Base-by-base conservation (phyloP, 1,140 invertebrate species). In the Stenopsyche tienmushanensis region DNA sequence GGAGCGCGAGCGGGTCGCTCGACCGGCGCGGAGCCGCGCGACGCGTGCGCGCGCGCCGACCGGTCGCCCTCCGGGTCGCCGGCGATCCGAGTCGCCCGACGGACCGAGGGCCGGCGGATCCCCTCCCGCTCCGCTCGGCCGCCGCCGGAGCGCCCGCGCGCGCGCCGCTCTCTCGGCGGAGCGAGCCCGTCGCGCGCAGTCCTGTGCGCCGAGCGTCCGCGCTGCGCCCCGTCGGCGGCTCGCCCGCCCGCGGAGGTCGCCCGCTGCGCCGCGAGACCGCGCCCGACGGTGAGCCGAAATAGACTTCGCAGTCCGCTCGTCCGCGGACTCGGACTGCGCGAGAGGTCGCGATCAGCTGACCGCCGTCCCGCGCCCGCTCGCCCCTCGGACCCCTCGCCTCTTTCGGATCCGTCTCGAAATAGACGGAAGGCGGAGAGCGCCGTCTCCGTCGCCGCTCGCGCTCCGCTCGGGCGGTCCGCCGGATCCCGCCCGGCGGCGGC, bases 21-120 rank as follows among this genome's bases (percentile, higher is more conserved):
- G 7, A 17, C 20, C 20, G 45, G 45, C n/a, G 5, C 20, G 20
- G 15, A 8, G 5, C 5, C 5, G 45, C 45, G 8, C 29, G 13
- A 13, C 20, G n/a, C 45, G 45, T 8, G n/a, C 7, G n/a, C 45
- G 45, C n/a, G n/a, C n/a, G n/a, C n/a, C n/a, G n/a, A n/a, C n/a
- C n/a, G n/a, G n/a, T 5, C 7, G 7, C 8, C 45, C 45, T 5
- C 15, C 45, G 45, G 15, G 3, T 15, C 45, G n/a, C 5, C 45
- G 45, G 20, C 45, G 45, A 47, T 47, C n/a, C n/a, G 20, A 5
- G 45, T 54, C 21, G 52, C 55, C 13, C 15, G 45, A 23, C 41
- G 45, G 45, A 29, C 42, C 42, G 58, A 9, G 29, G 29, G 24
- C 54, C 54, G 54, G 29, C 29, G 29, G 29, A 34, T 34, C 34